Conservation (phyloP, 64 coral and sea anemone species). For the Cladopsammia gracilis region DNA sequence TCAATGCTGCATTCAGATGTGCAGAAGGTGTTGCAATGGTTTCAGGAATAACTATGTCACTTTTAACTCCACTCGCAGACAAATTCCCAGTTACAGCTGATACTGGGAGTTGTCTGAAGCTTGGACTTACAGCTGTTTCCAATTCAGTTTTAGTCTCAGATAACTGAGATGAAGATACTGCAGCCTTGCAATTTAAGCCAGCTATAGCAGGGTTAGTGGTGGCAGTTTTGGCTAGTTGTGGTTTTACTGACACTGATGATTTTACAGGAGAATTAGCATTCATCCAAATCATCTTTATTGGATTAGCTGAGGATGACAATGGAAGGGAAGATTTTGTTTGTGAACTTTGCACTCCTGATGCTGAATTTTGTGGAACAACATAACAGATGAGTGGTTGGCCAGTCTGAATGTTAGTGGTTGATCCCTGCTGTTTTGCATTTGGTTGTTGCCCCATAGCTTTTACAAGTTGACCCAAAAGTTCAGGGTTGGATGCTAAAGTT, state of each 20-base stretch:
- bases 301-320: conserved; percentile 24
- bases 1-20: background rate
- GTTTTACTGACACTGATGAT: background rate
- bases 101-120: background rate
- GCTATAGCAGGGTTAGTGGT: conserved; percentile 7
- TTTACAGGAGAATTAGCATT: conserved; percentile 53
- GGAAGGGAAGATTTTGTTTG: conserved; percentile 15
- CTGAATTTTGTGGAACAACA: conserved; percentile 39
- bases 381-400: conserved; percentile 46
- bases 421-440: background rate
- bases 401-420: conserved; percentile 17
- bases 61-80: background rate
- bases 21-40: background rate
- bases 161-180: background rate
- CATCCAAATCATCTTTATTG: conserved; percentile 64
- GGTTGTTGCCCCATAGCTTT: conserved; percentile 40
- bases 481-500: conserved; percentile 31
- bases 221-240: background rate
- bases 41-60: background rate
- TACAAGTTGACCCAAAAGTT: conserved; percentile 25
- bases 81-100: background rate
- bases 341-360: conserved; percentile 16
- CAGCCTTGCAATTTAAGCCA: conserved; percentile 20
- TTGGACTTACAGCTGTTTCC: background rate
- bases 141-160: background rate